Evolutionary conservation across 2,113 vertebrate species (phyloP).

Genomic region (Nothocercus nigrocapillus): DNA sequence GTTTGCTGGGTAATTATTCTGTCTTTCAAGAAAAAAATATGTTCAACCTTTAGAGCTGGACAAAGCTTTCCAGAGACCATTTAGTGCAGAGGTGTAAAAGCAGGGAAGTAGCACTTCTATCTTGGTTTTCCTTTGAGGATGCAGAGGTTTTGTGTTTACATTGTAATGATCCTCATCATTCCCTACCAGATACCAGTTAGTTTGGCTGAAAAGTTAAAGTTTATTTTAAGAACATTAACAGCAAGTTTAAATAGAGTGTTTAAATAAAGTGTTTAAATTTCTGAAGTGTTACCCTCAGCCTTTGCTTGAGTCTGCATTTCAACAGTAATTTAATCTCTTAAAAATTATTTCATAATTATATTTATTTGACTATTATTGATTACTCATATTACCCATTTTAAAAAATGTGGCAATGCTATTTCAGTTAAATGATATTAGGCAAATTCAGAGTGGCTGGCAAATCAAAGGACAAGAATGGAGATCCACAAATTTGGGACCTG

Average conservation of each 20-base stretch:
- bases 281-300: neutral
- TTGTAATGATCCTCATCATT: no score
- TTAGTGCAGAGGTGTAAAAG: neutral
- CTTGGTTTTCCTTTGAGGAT: neutral
- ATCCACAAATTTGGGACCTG: neutral
- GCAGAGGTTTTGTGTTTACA: neutral
- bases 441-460: neutral
- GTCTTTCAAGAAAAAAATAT: no score
- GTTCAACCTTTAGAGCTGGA: neutral
- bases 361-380: neutral
- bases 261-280: neutral
- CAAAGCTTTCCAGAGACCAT: neutral
- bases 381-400: neutral
- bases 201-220: neutral
- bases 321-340: neutral
- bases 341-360: neutral
- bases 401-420: neutral
- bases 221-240: neutral
- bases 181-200: neutral
- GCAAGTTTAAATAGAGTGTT: neutral
- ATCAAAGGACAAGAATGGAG: neutral
- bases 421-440: neutral
- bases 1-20: neutral
- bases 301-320: neutral
- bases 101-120: neutral